phyloP scores from a whole-genome alignment of 2,113 vertebrate genomes.

The Leucosticte australis region DNA sequence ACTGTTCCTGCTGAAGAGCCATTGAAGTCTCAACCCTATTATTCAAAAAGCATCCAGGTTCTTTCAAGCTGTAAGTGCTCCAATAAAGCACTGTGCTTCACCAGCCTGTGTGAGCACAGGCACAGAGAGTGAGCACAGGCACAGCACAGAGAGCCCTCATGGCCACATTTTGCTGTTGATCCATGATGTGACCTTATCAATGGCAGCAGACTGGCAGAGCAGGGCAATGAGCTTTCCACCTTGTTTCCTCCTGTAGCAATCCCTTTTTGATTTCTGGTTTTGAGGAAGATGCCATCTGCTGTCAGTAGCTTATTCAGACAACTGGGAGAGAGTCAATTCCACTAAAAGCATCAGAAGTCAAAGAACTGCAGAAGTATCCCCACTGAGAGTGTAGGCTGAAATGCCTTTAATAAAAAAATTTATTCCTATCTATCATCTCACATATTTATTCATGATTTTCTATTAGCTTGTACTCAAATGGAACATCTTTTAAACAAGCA shows the following conservation, averaged over 20 bases:
- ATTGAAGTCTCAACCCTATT: background rate
- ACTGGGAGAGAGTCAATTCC: background rate
- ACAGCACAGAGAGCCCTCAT: background rate
- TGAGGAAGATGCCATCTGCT: constrained; percentile 44
- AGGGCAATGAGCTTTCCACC: background rate
- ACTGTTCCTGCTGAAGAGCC: background rate
- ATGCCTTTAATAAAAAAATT: background rate
- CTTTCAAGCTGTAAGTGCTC: background rate
- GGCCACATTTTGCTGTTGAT: background rate
- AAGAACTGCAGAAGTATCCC: background rate
- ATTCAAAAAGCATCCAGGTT: background rate
- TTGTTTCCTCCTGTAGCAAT: background rate
- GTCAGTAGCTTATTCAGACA: background rate
- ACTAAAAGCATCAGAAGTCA: background rate
- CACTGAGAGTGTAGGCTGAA: fast-evolving
- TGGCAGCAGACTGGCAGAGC: background rate
- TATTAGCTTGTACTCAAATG: background rate
- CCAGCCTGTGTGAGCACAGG: background rate
- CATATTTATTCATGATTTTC: background rate
- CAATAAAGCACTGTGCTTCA: background rate
- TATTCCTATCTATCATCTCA: background rate
- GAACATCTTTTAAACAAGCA: background rate
- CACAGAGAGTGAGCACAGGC: background rate
- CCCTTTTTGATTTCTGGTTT: background rate
- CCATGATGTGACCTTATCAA: background rate